Percentiles rank a stretch among this genome's conserved stretches.
Conservation (phyloP, 2,888 invertebrate species). For the Matsumyia berberina region DNA sequence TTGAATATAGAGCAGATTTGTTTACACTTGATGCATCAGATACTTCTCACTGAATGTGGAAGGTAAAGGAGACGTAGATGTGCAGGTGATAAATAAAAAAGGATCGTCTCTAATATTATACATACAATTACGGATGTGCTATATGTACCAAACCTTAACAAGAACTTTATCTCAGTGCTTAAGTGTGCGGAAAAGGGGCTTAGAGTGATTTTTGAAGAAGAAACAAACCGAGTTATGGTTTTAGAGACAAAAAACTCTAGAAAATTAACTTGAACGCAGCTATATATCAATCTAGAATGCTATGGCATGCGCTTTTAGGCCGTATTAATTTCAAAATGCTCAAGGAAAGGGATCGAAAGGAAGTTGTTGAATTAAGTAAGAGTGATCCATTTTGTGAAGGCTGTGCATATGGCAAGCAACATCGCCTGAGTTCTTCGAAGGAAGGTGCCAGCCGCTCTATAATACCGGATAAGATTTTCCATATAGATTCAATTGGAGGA, state of each 20-base stretch:
- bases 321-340: constrained; percentile 72
- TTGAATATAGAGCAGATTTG: constrained; percentile 31
- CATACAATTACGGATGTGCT: constrained; percentile 68
- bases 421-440: constrained; percentile 40
- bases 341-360: constrained; percentile 19
- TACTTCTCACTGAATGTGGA: constrained; percentile 29
- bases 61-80: constrained; percentile 69
- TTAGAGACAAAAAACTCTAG: constrained; percentile 60
- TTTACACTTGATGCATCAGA: constrained; percentile 45
- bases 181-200: constrained; percentile 64
- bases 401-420: constrained; percentile 49
- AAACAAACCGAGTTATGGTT: constrained; percentile 52
- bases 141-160: constrained; percentile 63
- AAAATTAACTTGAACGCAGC: constrained; percentile 50
- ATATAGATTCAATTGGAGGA: constrained; percentile 45
- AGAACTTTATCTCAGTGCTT: constrained; percentile 59
- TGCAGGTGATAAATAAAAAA: constrained; percentile 45
- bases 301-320: constrained; percentile 77
- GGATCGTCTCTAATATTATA: constrained; percentile 27
- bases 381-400: constrained; percentile 52
- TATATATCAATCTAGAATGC: no score
- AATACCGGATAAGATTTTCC: constrained; percentile 42
- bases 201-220: constrained; percentile 68
- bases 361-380: constrained; percentile 15
- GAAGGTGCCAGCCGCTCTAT: constrained; percentile 13